Evolutionary conservation across 2,888 invertebrate genomes (phyloP).

Genomic region (Drosophila suboccidentalis): DNA sequence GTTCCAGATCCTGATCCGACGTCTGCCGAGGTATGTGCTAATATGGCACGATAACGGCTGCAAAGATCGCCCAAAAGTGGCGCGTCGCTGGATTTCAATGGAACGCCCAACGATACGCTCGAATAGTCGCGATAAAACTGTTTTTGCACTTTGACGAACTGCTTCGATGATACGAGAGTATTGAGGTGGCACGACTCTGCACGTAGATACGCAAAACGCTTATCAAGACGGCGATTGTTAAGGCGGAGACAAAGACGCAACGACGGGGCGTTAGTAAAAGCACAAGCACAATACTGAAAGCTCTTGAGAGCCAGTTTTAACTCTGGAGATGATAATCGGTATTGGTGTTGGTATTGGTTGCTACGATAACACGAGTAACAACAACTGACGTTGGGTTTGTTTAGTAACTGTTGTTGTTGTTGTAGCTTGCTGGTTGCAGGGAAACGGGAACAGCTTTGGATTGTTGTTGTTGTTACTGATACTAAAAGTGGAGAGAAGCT

Average conservation of each 20-base stretch:
- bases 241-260: constrained; percentile 21
- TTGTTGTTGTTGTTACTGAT: constrained; percentile 48
- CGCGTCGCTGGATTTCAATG: constrained; percentile 76
- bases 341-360: constrained; percentile 34
- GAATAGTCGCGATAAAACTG: constrained; percentile 83
- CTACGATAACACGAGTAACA: constrained; percentile 27
- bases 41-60: constrained; percentile 72
- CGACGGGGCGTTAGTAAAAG: constrained; percentile 56
- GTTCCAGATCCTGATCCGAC: constrained; percentile 31
- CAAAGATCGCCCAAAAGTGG: constrained; percentile 81
- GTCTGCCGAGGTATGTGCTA: constrained; percentile 80
- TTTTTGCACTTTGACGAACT: constrained; percentile 82
- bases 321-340: constrained; percentile 16
- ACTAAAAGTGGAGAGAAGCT: constrained; percentile 55
- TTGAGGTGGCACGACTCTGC: constrained; percentile 80
- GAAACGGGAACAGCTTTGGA: constrained; percentile 27
- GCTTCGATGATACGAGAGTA: constrained; percentile 78
- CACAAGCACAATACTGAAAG: constrained; percentile 44
- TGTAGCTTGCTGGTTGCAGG: constrained; percentile 22
- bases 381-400: constrained; percentile 22
- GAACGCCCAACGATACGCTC: constrained; percentile 74
- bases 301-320: constrained; percentile 27
- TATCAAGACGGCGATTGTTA: constrained; percentile 43
- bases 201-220: constrained; percentile 50
- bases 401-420: constrained; percentile 57